Evolutionary conservation across 2,113 vertebrate species (phyloP).

Genomic region (Paradoxurus hermaphroditus): DNA sequence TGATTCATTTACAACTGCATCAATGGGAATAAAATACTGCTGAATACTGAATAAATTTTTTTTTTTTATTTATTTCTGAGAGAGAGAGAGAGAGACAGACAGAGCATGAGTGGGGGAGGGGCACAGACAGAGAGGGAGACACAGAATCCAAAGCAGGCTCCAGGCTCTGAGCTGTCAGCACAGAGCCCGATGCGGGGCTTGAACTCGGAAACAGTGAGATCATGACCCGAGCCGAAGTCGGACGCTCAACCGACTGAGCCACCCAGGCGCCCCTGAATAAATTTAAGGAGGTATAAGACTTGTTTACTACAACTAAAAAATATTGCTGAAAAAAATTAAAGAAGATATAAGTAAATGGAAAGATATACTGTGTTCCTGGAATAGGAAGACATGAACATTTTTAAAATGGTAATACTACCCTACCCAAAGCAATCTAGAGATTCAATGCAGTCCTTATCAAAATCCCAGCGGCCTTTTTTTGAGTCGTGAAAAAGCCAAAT

Average conservation of each 20-base stretch:
- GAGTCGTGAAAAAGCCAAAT: not conserved
- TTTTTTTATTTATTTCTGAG: too few relatives aligned
- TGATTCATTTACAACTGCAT: not conserved
- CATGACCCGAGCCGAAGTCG: too few relatives aligned
- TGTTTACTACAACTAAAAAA: not conserved
- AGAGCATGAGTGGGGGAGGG: too few relatives aligned
- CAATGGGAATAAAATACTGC: not conserved
- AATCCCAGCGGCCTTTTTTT: not conserved
- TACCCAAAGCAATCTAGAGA: not conserved
- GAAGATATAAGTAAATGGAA: not conserved
- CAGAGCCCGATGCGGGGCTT: too few relatives aligned
- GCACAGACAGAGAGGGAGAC: too few relatives aligned
- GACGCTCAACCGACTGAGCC: too few relatives aligned
- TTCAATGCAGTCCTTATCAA: not conserved
- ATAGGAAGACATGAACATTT: not conserved
- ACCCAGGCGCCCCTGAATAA: too few relatives aligned
- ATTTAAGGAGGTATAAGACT: not conserved
- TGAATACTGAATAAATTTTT: too few relatives aligned
- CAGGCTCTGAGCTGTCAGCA: too few relatives aligned
- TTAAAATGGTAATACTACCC: not conserved
- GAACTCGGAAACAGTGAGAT: too few relatives aligned
- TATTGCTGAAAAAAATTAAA: not conserved
- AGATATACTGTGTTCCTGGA: not conserved
- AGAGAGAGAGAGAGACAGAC: too few relatives aligned
- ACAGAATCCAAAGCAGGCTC: too few relatives aligned